A percentile compares a stretch with the other conserved stretches of the same genome.
phyloP scores from a whole-genome alignment of 2,797 vertebrate genomes.

The Ispidina picta region DNA sequence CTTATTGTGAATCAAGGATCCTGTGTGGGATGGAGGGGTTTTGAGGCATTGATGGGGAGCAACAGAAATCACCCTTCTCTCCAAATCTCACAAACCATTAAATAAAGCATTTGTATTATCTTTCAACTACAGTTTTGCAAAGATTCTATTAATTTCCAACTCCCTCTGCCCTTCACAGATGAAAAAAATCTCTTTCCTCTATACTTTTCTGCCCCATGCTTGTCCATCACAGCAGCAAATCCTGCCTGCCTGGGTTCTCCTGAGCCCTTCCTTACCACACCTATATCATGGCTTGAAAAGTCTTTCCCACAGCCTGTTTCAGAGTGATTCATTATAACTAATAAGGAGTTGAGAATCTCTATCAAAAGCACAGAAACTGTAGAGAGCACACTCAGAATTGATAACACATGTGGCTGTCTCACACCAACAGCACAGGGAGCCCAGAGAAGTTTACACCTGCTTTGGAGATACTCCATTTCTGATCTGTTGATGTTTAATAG shows the following conservation, averaged over 20 bases:
- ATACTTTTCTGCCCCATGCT: background rate
- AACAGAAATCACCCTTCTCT: background rate
- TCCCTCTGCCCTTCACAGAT: background rate
- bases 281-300: background rate
- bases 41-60: background rate
- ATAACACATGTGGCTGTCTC: accelerated
- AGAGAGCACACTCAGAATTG: background rate
- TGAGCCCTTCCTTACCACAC: background rate
- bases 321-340: background rate
- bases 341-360: background rate
- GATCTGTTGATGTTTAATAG: background rate
- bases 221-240: background rate
- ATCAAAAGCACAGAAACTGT: background rate
- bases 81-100: background rate
- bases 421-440: background rate
- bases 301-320: background rate
- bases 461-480: background rate
- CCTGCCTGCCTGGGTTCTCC: background rate
- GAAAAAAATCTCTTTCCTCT: background rate
- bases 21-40: background rate
- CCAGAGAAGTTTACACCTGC: background rate
- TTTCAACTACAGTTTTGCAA: background rate
- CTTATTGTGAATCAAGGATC: background rate
- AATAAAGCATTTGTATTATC: background rate
- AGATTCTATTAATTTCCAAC: background rate